Evolutionary conservation across 2,797 vertebrate species (phyloP), one percentile per base, ranked within the genome.

Genomic region (Acridotheres tristis): DNA sequence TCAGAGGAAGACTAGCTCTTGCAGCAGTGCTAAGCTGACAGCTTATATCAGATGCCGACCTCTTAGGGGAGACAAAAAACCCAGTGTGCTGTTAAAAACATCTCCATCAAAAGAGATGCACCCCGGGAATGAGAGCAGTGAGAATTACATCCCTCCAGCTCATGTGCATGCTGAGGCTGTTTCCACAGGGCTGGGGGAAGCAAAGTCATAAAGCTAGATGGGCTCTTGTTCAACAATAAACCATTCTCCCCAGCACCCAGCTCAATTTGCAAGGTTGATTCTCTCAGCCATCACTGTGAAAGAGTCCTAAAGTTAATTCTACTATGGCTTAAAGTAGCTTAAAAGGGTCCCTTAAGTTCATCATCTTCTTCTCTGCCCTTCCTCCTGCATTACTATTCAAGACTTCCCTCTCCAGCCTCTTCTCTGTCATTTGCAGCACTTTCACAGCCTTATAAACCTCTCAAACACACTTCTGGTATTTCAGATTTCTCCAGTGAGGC

Each of bases 391-490:
- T 18, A 13, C 20, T 50, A 32, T 48, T 73, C 32, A 36, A 51
- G 25, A 32, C 13, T 51, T 63, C 25, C 10, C 20, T 43, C 51
- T 76, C 30, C 16, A 74, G 43, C 11, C 34, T 82, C 26, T 58
- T 63, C 29, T 59, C 54, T 73, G 34, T 40, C 67, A 63, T 50
- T 82, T 67, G 51, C 32, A 58, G 68, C 3, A 8, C 38, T 87
- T 81, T 85, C 84, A 67, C 45, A 85, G 29, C 8, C 22, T 90
- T 77, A 90, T 32, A 89, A 87, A 74, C 32, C 12, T 83, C 57
- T 86, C 51, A 76, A 26, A 73, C 62, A 80, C 13, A 7, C 6
- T 61, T 89, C 53, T 54, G 69, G 43, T 71, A 71, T 17, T 79
- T 59, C 53, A 58, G 54, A 83, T 83, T 85, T 15, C 72, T 88